phyloP scores from a whole-genome alignment of 1,140 invertebrate genomes.

The Tetramorium alpestre region DNA sequence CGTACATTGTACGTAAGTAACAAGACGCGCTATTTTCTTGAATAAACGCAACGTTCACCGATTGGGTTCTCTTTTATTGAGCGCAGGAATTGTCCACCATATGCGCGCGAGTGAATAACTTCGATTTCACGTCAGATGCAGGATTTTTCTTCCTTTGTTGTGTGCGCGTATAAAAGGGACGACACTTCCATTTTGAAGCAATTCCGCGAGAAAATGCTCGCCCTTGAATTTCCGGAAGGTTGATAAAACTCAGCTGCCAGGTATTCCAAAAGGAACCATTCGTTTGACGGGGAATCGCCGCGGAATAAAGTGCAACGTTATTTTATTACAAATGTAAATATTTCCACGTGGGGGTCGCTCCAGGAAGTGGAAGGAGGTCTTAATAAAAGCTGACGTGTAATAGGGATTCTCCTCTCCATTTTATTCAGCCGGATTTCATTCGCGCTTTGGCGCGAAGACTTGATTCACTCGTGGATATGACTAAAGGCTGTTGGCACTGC shows the following conservation, averaged over 20 bases:
- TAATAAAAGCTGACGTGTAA: not conserved
- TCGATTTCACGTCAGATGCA: slow-evolving; percentile 28
- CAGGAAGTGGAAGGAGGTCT: not conserved
- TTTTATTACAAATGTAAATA: not conserved
- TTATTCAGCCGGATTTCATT: not conserved
- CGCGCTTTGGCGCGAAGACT: not conserved
- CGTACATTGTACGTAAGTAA: not conserved
- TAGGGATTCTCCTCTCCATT: not conserved
- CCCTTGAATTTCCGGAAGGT: slow-evolving; percentile 19
- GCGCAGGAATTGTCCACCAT: slow-evolving; percentile 12
- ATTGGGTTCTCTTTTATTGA: not conserved
- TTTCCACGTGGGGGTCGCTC: not conserved
- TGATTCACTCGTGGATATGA: not conserved
- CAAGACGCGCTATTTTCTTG: not conserved
- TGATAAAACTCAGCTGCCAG: not conserved
- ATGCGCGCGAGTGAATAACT: slow-evolving; percentile 3
- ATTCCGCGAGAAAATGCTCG: slow-evolving; percentile 15
- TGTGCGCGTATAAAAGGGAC: not conserved
- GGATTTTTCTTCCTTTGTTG: slow-evolving; percentile 26
- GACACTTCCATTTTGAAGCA: slow-evolving; percentile 35
- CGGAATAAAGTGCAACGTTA: not conserved
- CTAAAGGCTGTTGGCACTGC: not conserved
- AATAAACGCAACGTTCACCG: not conserved
- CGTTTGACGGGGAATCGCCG: not conserved
- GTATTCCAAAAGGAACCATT: not conserved